Evolutionary conservation across 1,140 invertebrate genomes (phyloP), one percentile per base, ranked within the genome.

Genomic region (Drosophila biarmipes): DNA sequence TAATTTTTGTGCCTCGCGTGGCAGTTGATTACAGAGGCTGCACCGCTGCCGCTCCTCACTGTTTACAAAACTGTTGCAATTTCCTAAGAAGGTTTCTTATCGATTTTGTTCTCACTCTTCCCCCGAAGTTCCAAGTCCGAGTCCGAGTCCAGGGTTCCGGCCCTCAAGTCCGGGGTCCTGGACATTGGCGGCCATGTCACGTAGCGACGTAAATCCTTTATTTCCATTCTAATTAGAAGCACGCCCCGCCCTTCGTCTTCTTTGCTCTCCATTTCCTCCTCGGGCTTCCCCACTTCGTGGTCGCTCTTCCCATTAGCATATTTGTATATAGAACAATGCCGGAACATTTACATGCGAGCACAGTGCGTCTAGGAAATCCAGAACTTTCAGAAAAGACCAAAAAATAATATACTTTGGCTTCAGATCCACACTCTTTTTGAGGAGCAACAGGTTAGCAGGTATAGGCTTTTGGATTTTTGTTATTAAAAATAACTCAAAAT

Each of bases 141-240:
- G n/a, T n/a, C n/a, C 2, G 38, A 3, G 7, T 24, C 15, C 59
- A 6, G 27, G 12, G 6, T 38, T 49, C 15, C 14, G 52, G 49
- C 31, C 31, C 52, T 37, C 19, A 35, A 15, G 19, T 55, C 53
- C 24, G 15, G 37, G 21, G 21, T 27, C 43, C 45, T 19, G 38
- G 57, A n/a, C 43, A 74, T 71, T 78, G 54, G 7, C 38, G 56
- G 69, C 55, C 72, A 73, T 62, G 80, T 80, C 80, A 74, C 80
- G 80, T 76, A 75, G 61, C 61, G 46, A 53, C 73, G 61, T 43
- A 81, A 85, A 86, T 86, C 73, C 69, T 71, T 78, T 82, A 87
- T 87, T 87, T 85, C 73, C 81, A 80, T 78, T 86, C 68, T 85
- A 85, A 85, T 85, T 85, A 78, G 58, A 67, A 63, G 58, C 27